Conservation (phyloP, 2,797 vertebrate genomes). For the Falco naumanni region DNA sequence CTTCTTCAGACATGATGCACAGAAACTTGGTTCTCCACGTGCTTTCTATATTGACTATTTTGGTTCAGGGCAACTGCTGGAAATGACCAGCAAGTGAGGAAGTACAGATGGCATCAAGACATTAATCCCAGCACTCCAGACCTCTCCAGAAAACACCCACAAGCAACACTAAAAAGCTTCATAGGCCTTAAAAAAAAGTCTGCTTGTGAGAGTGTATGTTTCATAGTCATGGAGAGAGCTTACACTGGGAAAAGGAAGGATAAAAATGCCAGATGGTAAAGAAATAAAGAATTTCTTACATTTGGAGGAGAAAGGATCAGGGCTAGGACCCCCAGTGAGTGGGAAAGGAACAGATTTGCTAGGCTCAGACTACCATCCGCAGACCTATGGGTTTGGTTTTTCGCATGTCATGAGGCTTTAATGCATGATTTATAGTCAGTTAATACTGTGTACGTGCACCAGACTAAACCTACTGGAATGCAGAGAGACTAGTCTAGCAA, state of each 20-base stretch:
- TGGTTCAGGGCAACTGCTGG: background rate
- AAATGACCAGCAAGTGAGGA: background rate
- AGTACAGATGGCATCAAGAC: background rate
- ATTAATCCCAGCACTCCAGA: background rate
- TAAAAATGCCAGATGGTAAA: background rate
- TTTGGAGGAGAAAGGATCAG: background rate
- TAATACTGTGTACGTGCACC: conserved; percentile 8
- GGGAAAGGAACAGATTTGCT: background rate
- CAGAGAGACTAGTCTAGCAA: conserved; percentile 40
- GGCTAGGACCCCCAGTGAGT: background rate
- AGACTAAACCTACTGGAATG: conserved; percentile 60
- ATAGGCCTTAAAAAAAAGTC: background rate
- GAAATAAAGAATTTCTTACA: background rate
- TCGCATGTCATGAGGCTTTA: conserved; percentile 8
- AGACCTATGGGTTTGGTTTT: conserved; percentile 15
- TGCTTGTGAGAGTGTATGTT: background rate
- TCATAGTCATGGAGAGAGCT: background rate
- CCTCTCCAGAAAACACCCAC: background rate
- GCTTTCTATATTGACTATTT: background rate
- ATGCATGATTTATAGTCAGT: background rate
- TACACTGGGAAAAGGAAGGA: background rate
- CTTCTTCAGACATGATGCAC: background rate
- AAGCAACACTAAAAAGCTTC: background rate
- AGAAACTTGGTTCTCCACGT: background rate
- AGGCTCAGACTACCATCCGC: background rate